A percentile compares a stretch with the other conserved stretches of the same genome.
Evolutionary conservation across 1,140 invertebrate species (phyloP).

Genomic region (Euwallacea fornicatus): DNA sequence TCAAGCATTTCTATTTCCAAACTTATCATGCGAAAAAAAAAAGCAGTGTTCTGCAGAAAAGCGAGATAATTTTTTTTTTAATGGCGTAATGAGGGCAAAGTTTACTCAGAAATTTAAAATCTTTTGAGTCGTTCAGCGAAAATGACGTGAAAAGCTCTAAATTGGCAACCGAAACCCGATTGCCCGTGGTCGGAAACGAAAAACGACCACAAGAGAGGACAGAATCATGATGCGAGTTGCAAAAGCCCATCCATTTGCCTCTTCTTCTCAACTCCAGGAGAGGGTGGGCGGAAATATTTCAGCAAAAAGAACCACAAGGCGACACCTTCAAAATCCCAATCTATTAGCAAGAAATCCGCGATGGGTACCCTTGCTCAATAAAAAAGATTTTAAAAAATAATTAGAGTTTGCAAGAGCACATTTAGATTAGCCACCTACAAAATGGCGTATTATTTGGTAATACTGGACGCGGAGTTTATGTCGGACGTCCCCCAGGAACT

Average conservation of each 20-base stretch:
- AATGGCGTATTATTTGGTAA: constrained; percentile 7
- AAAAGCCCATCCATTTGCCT: not conserved
- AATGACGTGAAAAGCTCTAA: constrained; percentile 2
- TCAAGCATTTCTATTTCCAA: not conserved
- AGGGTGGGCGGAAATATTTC: not conserved
- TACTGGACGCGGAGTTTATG: not conserved
- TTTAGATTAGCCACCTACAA: not conserved
- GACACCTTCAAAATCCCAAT: not conserved
- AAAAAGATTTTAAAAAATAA: not conserved
- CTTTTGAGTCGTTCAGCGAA: not conserved
- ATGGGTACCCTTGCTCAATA: not conserved
- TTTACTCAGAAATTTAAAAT: not conserved
- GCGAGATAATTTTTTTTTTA: not conserved
- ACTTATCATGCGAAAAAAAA: not conserved
- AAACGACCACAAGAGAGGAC: not conserved
- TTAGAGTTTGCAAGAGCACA: not conserved
- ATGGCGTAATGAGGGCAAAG: not conserved
- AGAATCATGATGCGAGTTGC: not conserved
- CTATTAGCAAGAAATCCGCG: not conserved
- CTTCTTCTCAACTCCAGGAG: not conserved
- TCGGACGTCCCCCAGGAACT: not conserved
- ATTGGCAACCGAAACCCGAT: not conserved
- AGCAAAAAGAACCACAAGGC: not conserved
- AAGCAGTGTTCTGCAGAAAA: not conserved
- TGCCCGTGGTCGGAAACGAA: not conserved